A percentile compares a stretch with the other conserved stretches of the same genome.
Conservation (phyloP, 2,888 invertebrate genomes). For the Troides aeacus region DNA sequence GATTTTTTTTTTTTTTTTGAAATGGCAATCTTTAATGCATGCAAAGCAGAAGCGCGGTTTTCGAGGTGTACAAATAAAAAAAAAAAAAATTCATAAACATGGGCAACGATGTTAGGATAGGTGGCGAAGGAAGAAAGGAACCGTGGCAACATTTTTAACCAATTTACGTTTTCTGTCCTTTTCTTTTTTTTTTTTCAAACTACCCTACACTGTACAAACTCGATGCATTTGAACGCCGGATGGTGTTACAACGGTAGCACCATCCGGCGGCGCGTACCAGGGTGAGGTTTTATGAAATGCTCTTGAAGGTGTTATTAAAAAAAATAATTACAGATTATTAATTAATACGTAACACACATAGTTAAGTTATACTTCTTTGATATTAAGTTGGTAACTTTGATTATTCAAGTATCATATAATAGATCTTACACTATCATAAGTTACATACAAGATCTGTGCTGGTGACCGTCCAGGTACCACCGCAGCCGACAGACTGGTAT, state of each 20-base stretch:
- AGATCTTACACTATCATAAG: too few species aligned
- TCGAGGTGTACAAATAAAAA: constrained; percentile 31
- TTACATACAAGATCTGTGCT: too few species aligned
- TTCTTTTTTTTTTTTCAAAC: constrained; percentile 32
- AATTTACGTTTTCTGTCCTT: constrained; percentile 39
- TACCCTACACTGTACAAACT: constrained; percentile 74
- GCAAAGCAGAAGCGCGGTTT: constrained; percentile 34
- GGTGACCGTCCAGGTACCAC: too few species aligned
- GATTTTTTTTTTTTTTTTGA: constrained; percentile 46
- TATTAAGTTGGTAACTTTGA: too few species aligned
- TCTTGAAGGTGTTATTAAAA: constrained; percentile 48
- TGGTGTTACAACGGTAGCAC: constrained; percentile 33
- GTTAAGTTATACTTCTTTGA: constrained; percentile 11
- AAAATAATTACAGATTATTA: background rate
- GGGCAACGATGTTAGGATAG: constrained; percentile 22
- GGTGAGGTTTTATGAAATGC: constrained; percentile 62
- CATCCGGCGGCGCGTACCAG: constrained; percentile 44
- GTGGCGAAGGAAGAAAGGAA: constrained; percentile 55
- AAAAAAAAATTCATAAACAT: constrained; percentile 32
- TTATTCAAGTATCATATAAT: too few species aligned
- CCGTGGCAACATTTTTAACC: constrained; percentile 70
- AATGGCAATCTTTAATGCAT: constrained; percentile 34
- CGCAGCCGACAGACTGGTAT: too few species aligned
- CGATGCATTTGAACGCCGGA: constrained; percentile 49
- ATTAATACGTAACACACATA: background rate